A percentile compares a stretch with the other conserved stretches of the same genome.
Evolutionary conservation across 2,888 invertebrate genomes (phyloP).

Genomic region (Scaeva pyrastri): DNA sequence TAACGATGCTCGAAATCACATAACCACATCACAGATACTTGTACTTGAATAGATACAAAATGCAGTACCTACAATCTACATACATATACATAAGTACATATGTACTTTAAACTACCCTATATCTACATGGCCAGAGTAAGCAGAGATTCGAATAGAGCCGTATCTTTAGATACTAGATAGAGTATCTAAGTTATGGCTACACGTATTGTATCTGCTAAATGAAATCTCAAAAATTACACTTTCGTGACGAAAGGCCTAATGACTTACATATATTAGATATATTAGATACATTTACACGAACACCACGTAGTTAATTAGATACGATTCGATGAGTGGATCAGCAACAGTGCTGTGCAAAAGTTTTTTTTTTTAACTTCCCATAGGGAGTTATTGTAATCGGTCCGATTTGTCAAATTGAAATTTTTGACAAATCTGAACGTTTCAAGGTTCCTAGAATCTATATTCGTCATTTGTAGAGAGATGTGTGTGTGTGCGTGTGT

Average conservation of each 20-base stretch:
- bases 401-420: too few relatives aligned
- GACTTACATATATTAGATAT: too few relatives aligned
- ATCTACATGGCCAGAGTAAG: neutral
- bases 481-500: too few relatives aligned
- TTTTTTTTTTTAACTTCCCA: too few relatives aligned
- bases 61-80: neutral
- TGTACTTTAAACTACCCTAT: too few relatives aligned
- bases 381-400: too few relatives aligned
- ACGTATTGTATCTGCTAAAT: slow-evolving; percentile 5
- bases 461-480: too few relatives aligned
- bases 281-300: slow-evolving; percentile 35
- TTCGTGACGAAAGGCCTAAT: slow-evolving; percentile 40
- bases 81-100: neutral
- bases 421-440: too few relatives aligned
- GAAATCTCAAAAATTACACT: slow-evolving; percentile 49
- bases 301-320: slow-evolving; percentile 49
- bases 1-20: slow-evolving; percentile 1
- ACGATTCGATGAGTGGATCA: neutral
- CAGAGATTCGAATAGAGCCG: neutral
- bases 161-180: neutral
- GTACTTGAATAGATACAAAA: too few relatives aligned
- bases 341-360: neutral
- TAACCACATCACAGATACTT: neutral
- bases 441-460: too few relatives aligned
- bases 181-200: neutral